Percentiles rank a stretch among this genome's conserved stretches.
Evolutionary conservation across 2,113 vertebrate species (phyloP).

Genomic region (Colinus virginianus): DNA sequence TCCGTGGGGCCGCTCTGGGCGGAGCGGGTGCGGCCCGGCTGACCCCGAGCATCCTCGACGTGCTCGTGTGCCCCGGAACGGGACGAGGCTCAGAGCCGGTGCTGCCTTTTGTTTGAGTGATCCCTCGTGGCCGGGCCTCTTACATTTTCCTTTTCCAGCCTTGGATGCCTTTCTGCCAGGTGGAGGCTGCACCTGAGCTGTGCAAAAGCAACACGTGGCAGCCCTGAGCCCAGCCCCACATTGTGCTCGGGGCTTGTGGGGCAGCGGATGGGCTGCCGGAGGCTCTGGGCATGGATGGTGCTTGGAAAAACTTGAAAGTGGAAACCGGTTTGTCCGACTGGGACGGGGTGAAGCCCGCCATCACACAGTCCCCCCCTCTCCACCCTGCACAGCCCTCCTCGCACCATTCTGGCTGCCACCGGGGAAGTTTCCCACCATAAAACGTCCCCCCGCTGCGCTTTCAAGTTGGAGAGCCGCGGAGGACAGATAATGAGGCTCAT

Average conservation of each 20-base stretch:
- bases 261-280: background rate
- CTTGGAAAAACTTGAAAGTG: background rate
- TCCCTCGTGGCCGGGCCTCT: background rate
- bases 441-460: conserved; percentile 41
- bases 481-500: conserved; percentile 51
- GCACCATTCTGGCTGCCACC: background rate
- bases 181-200: background rate
- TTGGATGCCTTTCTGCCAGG: conserved; percentile 28
- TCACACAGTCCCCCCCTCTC: background rate
- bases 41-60: background rate
- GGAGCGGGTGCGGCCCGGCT: too few relatives aligned
- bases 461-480: background rate
- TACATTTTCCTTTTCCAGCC: background rate
- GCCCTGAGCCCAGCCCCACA: background rate
- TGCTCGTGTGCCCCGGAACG: background rate
- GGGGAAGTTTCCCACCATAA: conserved; percentile 57
- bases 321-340: background rate
- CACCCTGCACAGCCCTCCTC: background rate
- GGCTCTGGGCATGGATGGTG: background rate
- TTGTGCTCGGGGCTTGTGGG: rapidly evolving
- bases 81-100: background rate
- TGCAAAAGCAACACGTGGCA: conserved; percentile 42
- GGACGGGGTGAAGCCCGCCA: background rate
- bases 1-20: background rate
- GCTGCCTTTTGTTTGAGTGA: background rate